Conservation (phyloP, 2,888 invertebrate genomes). For the Euplexia lucipara region DNA sequence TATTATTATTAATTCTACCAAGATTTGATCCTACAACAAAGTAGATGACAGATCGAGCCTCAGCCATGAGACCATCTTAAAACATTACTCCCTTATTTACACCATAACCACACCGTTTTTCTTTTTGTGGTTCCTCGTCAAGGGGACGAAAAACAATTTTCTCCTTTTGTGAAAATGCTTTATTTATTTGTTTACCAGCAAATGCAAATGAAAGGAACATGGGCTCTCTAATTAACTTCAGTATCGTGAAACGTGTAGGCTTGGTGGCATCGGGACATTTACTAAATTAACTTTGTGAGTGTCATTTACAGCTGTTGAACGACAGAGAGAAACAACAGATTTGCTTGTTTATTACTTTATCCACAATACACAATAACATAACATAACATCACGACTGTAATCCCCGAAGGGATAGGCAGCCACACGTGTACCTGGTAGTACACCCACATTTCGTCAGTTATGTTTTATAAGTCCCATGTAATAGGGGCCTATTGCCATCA, state of each 20-base stretch:
- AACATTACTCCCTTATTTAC: not conserved
- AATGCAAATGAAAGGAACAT: slow-evolving; percentile 35
- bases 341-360: slow-evolving; percentile 5
- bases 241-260: slow-evolving; percentile 6
- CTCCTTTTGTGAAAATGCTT: slow-evolving; percentile 18
- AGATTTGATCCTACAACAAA: too few species aligned
- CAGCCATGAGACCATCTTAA: too few species aligned
- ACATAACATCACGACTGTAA: too few species aligned
- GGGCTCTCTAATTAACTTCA: slow-evolving; percentile 30
- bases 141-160: not conserved
- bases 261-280: slow-evolving; percentile 20
- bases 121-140: slow-evolving; percentile 1
- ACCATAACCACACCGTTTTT: not conserved
- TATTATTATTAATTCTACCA: too few species aligned
- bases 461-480: too few species aligned
- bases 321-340: slow-evolving; percentile 6
- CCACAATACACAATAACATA: too few species aligned
- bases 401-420: too few species aligned
- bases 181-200: slow-evolving; percentile 28
- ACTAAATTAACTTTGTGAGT: slow-evolving; percentile 29
- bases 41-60: too few species aligned
- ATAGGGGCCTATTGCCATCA: too few species aligned
- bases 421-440: too few species aligned
- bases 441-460: too few species aligned
- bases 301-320: slow-evolving; percentile 19